Percentiles rank a stretch among this genome's conserved stretches.
These are phyloP conservation scores for Ectropis crepuscularia DNA, from an alignment of 2,888 invertebrate species.

Conservation along the genomic window DNA sequence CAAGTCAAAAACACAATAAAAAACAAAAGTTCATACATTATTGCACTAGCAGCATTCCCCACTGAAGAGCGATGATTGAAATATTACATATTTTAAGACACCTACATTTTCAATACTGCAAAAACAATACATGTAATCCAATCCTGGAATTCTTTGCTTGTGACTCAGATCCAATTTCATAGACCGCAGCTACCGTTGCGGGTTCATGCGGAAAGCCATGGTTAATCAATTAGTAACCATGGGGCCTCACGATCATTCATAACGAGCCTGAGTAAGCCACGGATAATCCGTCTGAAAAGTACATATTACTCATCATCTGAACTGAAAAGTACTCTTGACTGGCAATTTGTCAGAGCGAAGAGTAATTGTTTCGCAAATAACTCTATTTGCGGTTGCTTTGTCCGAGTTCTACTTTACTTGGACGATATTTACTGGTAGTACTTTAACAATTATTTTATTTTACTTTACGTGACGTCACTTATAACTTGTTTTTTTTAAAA, in stretches of 20 bases:
- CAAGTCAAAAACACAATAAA: too few relatives aligned
- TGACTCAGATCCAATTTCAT: slow-evolving; percentile 22
- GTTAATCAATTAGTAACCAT: slow-evolving; percentile 32
- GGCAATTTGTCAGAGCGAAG: slow-evolving; percentile 13
- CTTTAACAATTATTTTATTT: too few relatives aligned
- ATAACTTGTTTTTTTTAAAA: too few relatives aligned
- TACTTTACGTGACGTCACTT: too few relatives aligned
- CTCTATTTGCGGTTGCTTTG: slow-evolving; percentile 7
- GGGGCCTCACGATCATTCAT: slow-evolving; percentile 27
- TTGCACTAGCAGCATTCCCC: too few relatives aligned
- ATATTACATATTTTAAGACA: too few relatives aligned
- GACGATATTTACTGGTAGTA: not conserved
- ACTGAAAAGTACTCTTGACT: slow-evolving; percentile 19
- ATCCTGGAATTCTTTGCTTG: not conserved
- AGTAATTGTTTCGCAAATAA: slow-evolving; percentile 15
- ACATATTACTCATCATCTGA: slow-evolving; percentile 20
- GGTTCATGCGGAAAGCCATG: slow-evolving; percentile 27
- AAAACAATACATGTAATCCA: not conserved
- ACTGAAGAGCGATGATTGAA: too few relatives aligned
- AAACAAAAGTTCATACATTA: too few relatives aligned
- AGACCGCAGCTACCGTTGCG: slow-evolving; percentile 1
- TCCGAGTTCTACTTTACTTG: not conserved
- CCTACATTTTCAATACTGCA: too few relatives aligned
- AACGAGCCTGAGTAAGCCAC: slow-evolving; percentile 4
- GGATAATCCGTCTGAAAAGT: slow-evolving; percentile 18